Evolutionary conservation across 2,888 invertebrate species (phyloP), one percentile per base, ranked within the genome.

Genomic region (Dendrolimus houi): DNA sequence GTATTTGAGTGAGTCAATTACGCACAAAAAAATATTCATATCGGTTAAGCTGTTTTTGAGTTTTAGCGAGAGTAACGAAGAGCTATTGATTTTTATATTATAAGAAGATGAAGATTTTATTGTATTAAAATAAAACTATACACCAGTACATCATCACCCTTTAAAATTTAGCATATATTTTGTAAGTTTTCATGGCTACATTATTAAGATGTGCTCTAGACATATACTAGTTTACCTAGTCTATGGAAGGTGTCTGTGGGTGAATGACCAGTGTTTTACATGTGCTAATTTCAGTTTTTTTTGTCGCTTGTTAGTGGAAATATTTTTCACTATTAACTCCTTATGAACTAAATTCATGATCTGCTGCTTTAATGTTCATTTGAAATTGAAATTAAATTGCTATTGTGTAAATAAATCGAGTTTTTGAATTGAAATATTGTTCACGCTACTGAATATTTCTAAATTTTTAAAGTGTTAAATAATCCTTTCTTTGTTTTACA

Each of bases 181-280:
- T 29, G 29, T 29, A 29, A 47, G 47, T 9, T 47, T 47, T 47
- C 47, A 12, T 47, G 3, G 2, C 47, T 47, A 47, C 3, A 47
- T 47, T 47, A 29, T 29, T 29, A 6, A 14, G 29, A 6, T 6
- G 47, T 0, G 47, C 12, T 10, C 47, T 12, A 8, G 47, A 47
- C 47, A 47, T 12, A 9, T 47, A 47, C 47, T 29, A 47, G 9
- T 47, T 10, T 47, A 47, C 47, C 9, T 47, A 47, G 47, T 60
- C 60, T 55, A 58, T 53, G 57, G 64, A 58, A 64, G 57, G 58
- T 64, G 58, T 63, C 12, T 40, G 62, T 70, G 68, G 85, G 81
- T 85, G 81, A 87, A 85, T 75, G 85, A 85, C 86, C 87, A 75
- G 65, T 79, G 75, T 77, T 79, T 79, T 72, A 74, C 66, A 79